A percentile compares a stretch with the other conserved stretches of the same genome.
These are phyloP conservation scores for Muntiacus muntjak DNA, from an alignment of 2,113 vertebrate species.

Conservation along the genomic window DNA sequence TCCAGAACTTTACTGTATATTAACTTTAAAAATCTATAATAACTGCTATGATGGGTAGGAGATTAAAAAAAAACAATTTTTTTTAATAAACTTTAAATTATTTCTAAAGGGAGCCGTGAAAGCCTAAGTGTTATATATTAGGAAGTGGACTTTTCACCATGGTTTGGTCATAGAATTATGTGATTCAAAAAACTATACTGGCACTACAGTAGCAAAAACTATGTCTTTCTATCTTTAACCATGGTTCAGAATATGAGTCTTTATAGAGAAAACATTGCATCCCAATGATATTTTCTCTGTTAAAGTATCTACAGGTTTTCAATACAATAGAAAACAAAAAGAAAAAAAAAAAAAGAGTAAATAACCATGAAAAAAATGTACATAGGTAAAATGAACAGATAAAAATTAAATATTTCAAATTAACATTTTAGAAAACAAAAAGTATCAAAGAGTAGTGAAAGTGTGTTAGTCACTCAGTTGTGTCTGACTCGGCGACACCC, in stretches of 20 bases:
- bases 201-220: neutral
- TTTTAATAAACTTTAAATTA: neutral
- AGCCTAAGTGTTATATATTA: neutral
- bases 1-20: neutral
- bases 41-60: neutral
- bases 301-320: neutral
- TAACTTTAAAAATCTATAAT: neutral
- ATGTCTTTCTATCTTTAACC: neutral
- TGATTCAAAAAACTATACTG: neutral
- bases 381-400: neutral
- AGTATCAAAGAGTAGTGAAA: neutral
- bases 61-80: neutral
- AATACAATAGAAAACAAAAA: neutral
- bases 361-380: neutral
- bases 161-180: neutral
- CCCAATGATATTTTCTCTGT: neutral
- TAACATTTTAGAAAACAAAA: neutral
- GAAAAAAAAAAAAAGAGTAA: neutral
- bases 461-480: neutral
- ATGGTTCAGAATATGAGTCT: neutral
- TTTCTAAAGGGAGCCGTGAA: neutral
- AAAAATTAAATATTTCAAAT: neutral
- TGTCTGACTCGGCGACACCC: neutral
- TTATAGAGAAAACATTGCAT: neutral
- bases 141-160: neutral